A percentile compares a stretch with the other conserved stretches of the same genome.
Evolutionary conservation across 2,888 invertebrate genomes (phyloP).

Genomic region (Drosophila barbarae): DNA sequence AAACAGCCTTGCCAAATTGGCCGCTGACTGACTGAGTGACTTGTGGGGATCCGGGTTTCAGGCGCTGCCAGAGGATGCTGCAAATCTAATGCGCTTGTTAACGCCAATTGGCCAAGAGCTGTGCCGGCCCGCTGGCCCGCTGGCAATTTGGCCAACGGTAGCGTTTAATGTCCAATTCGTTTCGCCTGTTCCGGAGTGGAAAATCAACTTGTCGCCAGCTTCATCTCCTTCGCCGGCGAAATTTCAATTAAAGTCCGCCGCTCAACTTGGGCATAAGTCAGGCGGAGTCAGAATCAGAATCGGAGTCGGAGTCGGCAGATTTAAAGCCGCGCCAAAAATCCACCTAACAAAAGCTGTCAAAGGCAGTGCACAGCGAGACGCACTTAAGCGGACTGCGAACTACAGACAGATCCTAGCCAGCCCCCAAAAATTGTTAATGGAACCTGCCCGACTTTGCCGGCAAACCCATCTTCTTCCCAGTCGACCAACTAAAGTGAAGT

Average conservation of each 20-base stretch:
- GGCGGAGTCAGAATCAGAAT: slow-evolving; percentile 18
- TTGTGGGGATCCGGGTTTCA: slow-evolving; percentile 6
- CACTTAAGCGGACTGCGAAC: slow-evolving; percentile 51
- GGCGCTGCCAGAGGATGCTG: slow-evolving; percentile 30
- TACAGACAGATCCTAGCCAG: slow-evolving; percentile 60
- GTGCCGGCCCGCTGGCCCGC: slow-evolving; percentile 27
- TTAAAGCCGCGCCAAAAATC: slow-evolving; percentile 56
- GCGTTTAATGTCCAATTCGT: slow-evolving; percentile 76
- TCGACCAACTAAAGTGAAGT: slow-evolving; percentile 42
- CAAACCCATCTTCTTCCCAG: slow-evolving; percentile 6
- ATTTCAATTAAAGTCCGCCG: slow-evolving; percentile 59
- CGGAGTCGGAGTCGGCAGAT: slow-evolving; percentile 23
- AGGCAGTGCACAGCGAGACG: slow-evolving; percentile 53
- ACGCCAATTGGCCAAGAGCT: slow-evolving; percentile 67
- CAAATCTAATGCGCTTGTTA: slow-evolving; percentile 74
- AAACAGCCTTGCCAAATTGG: slow-evolving; percentile 73
- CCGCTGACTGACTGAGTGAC: slow-evolving; percentile 45
- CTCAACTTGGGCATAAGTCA: slow-evolving; percentile 41
- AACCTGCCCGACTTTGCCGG: slow-evolving; percentile 34
- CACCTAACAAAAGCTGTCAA: slow-evolving; percentile 65
- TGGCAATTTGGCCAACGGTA: slow-evolving; percentile 76
- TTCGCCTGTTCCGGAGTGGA: slow-evolving; percentile 63
- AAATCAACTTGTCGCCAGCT: slow-evolving; percentile 71
- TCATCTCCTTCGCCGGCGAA: slow-evolving; percentile 43
- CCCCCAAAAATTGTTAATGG: slow-evolving; percentile 69